phyloP scores from a whole-genome alignment of 2,797 vertebrate species.

The Pipistrellus kuhlii region DNA sequence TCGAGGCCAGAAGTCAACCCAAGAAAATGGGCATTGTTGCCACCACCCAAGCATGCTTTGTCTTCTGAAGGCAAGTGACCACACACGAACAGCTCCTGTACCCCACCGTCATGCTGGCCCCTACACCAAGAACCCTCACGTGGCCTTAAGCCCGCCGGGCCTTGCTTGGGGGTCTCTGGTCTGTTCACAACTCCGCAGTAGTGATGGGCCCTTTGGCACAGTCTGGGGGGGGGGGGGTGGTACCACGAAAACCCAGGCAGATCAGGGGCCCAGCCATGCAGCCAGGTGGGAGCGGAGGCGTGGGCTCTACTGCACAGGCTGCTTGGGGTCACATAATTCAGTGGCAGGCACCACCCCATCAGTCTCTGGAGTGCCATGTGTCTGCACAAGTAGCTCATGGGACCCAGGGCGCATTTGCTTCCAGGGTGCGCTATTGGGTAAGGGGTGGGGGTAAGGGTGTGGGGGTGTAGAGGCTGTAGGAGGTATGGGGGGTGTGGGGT shows the following conservation, averaged over 20 bases:
- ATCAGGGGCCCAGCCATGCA: no score
- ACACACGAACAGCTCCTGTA: neutral
- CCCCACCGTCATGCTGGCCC: neutral
- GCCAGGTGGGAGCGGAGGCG: no score
- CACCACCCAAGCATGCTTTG: neutral
- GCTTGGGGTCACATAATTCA: constrained; percentile 90
- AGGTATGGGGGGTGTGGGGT: no score
- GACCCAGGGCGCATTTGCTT: neutral
- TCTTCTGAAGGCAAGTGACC: neutral
- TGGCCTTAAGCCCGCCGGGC: neutral
- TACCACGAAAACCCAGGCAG: no score
- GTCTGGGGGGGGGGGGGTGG: no score
- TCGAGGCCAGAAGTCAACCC: neutral
- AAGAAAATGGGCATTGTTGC: neutral
- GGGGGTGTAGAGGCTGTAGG: no score
- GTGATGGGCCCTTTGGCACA: no score
- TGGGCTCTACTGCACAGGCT: no score
- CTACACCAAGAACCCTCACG: neutral
- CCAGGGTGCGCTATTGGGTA: neutral
- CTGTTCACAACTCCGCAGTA: no score
- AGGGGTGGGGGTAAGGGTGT: no score
- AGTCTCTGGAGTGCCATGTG: constrained; percentile 85
- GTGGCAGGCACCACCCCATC: constrained; percentile 89
- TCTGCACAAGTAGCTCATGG: neutral
- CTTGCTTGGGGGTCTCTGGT: constrained; percentile 80